Evolutionary conservation across 2,113 vertebrate species (phyloP).

Genomic region (Oncorhynchus tshawytscha): DNA sequence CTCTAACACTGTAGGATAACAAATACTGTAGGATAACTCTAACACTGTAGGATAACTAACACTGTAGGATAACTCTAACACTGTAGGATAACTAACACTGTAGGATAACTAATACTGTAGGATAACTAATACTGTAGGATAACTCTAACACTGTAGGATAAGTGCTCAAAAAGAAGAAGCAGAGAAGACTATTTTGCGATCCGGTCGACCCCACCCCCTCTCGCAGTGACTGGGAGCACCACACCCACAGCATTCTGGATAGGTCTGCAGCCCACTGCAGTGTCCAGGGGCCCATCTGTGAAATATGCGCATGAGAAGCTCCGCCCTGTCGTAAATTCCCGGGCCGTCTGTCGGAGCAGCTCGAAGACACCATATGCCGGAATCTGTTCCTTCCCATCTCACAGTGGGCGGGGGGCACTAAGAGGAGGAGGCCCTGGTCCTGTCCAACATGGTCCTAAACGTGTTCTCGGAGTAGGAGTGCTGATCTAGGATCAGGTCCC

Average conservation of each 20-base stretch:
- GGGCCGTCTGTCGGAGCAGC: conserved; percentile 76
- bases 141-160: too few relatives aligned
- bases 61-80: too few relatives aligned
- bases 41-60: too few relatives aligned
- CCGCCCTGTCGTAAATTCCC: conserved; percentile 73
- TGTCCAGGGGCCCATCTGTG: conserved; percentile 76
- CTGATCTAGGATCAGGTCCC: too few relatives aligned
- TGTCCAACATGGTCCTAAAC: not conserved
- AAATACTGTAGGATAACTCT: too few relatives aligned
- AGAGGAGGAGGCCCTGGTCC: not conserved
- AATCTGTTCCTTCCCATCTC: conserved; percentile 72
- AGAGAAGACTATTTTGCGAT: not conserved
- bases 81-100: too few relatives aligned
- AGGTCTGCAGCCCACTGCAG: conserved; percentile 50
- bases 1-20: too few relatives aligned
- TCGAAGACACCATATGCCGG: conserved; percentile 73
- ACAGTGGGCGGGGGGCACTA: conserved; percentile 49
- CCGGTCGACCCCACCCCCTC: not conserved
- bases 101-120: too few relatives aligned
- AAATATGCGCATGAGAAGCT: conserved; percentile 78
- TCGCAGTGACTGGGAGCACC: not conserved
- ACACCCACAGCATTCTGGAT: conserved; percentile 62
- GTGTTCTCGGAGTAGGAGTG: too few relatives aligned
- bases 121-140: too few relatives aligned
- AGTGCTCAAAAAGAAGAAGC: too few relatives aligned